Base-by-base conservation (phyloP, 1,140 invertebrate species). In the Rhyzopertha dominica region DNA sequence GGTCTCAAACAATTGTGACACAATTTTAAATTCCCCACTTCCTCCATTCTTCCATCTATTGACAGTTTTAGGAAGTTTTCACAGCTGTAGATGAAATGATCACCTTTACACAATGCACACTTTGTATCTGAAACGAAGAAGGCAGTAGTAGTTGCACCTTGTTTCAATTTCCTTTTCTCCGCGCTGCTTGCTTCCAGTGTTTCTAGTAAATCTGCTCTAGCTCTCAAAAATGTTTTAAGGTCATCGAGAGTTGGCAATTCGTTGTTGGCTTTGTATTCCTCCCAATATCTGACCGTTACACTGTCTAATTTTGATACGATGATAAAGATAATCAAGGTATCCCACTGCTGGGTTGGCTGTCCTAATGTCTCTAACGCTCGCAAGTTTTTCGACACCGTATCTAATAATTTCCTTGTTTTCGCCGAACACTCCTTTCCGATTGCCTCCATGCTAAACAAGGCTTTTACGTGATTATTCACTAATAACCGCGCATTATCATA, bases 261-360 rank as follows among this genome's bases (percentile, higher is more conserved):
- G 3, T 34, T 13, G 7, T n/a, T 22, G 22, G n/a, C 24, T n/a
- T 20, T 42, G n/a, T 42, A 14, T 29, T 42, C 20, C 28, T 49
- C 40, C 51, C 50, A 44, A 26, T 49, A 45, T 10, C 41, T 40
- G 35, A 40, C 30, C 4, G 42, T 29, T 5, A 28, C n/a, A 13
- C 7, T 9, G 13, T 44, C 30, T 35, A 46, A 34, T 30, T 51
- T 54, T 4, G 17, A 24, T 1, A 43, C 24, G 2, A 54, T 12
- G 5, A 54, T 4, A 36, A 47, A 51, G 12, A 54, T 41, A 4
- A 54, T 9, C 5, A 54, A 29, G 7, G 43, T 51, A 13, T 46
- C 40, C 56, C 53, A 55, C 17, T 51, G 16, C 2, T 51, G 35
- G 1, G 29, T 38, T 3, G 47, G 38, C 38, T 59, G 38, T 1